Base-by-base conservation (phyloP, 2,888 invertebrate genomes). In the Rotaria macrura region DNA sequence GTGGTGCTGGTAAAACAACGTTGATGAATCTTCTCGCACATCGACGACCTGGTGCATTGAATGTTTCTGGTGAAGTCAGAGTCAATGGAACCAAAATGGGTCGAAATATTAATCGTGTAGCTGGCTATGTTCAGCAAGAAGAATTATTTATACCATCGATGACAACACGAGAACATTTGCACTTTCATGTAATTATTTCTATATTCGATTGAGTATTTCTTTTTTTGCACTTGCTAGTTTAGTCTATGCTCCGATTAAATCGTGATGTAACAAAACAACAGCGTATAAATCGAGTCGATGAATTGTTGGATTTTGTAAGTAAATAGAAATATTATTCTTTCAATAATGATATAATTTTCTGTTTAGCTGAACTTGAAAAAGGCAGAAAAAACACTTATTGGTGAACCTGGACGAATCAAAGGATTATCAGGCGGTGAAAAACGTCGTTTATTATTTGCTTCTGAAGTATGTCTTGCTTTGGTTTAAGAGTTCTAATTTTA, bases 371-470 rank as follows among this genome's bases (percentile, higher is more conserved):
- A 95, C 7, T 92, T 98, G 84, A 93, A 93, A 54, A 96, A 96
- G 91, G 97, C 97, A 91, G 94, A 94, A 90, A 93, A 97, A 89
- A 96, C 95, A 23, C 93, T 94, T 72, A 97, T 98, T 87, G 97
- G 98, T 0, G 72, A 86, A 72, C 49, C 87, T 25, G 97, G 96
- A 0, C 92, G 95, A 29, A 92, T 95, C 65, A 96, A 95, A 92
- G 96, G 97, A 0, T 94, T 97, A 87, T 97, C 96, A 0, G 98
- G 98, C 0, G 98, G 98, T 0, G 98, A 98, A 92, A 94, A 94
- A 93, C 97, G 97, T 90, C 93, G 97, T 86, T 92, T 98, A 23
- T 95, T 97, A 0, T 97, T 99, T 90, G 98, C 97, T 34, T 95
- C 96, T n/a, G 98, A 98, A 34, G 65, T 65, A 65, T 29, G 17